phyloP scores from a whole-genome alignment of 1,140 invertebrate genomes.

The Lordiphosa clarofinis region DNA sequence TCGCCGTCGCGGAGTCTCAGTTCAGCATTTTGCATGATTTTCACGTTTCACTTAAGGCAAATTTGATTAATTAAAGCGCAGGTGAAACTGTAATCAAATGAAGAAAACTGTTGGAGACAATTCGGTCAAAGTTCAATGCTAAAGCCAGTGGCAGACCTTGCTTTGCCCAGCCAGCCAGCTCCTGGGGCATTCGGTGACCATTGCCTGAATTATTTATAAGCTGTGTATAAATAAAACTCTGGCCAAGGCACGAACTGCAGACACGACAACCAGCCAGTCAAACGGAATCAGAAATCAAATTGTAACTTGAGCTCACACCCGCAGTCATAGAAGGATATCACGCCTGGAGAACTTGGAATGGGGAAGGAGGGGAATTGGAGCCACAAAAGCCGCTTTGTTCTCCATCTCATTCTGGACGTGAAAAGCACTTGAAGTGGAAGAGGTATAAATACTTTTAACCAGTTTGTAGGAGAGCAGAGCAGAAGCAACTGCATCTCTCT shows the following conservation, averaged over 20 bases:
- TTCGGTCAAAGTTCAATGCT: conserved; percentile 48
- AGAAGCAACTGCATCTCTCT: conserved; percentile 9
- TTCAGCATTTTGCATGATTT: conserved; percentile 29
- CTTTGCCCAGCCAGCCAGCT: conserved; percentile 7
- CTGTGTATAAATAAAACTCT: conserved; percentile 57
- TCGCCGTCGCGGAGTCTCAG: conserved; percentile 2
- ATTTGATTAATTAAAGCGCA: conserved; percentile 41
- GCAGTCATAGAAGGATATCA: conserved; percentile 51
- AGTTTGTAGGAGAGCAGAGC: conserved; percentile 16
- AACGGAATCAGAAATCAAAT: conserved; percentile 67
- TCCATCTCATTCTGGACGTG: conserved; percentile 45
- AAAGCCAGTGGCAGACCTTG: conserved; percentile 5
- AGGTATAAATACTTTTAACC: too few species aligned
- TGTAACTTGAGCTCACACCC: conserved; percentile 57
- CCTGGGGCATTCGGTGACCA: conserved; percentile 29
- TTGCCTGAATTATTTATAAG: conserved; percentile 69
- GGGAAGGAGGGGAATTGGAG: conserved; percentile 17
- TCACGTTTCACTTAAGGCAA: conserved; percentile 35
- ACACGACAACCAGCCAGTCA: conserved; percentile 33
- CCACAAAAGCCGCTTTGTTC: conserved; percentile 52
- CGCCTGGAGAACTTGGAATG: conserved; percentile 1
- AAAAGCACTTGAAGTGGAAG: conserved; percentile 52
- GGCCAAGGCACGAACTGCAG: conserved; percentile 42
- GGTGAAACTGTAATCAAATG: conserved; percentile 33
- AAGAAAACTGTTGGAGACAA: background rate